Conservation (phyloP, 1,140 invertebrate genomes). For the Dendroctonus valens region DNA sequence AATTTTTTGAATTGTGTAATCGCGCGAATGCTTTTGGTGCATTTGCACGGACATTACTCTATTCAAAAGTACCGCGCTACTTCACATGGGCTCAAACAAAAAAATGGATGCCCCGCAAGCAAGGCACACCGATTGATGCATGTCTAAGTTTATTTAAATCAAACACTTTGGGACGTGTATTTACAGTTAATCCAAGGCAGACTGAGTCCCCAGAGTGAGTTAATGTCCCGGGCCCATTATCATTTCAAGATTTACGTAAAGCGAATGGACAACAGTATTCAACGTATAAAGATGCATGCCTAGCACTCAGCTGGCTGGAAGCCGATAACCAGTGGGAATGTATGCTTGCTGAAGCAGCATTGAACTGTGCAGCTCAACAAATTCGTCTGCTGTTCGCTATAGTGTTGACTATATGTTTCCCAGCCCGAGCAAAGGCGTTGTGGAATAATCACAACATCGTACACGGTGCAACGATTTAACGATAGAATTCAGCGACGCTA, state of each 20-base stretch:
- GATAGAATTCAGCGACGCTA: no score
- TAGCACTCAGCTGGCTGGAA: not conserved
- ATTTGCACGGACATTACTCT: slow-evolving; percentile 49
- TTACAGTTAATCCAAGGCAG: no score
- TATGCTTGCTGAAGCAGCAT: no score
- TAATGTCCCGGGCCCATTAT: slow-evolving; percentile 23
- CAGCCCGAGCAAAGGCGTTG: no score
- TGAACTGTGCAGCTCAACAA: no score
- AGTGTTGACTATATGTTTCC: no score
- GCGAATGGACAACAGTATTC: slow-evolving; percentile 26
- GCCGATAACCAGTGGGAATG: no score
- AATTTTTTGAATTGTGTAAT: slow-evolving; percentile 38
- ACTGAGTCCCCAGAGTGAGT: slow-evolving; percentile 25
- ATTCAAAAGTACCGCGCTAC: slow-evolving; percentile 48
- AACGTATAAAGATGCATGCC: slow-evolving; percentile 43
- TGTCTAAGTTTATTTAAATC: slow-evolving; percentile 21
- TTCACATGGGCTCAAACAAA: slow-evolving; percentile 44
- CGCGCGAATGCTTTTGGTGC: no score
- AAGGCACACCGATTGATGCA: slow-evolving; percentile 12
- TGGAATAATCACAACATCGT: no score
- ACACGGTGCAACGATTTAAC: no score
- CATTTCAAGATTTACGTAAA: slow-evolving; percentile 4
- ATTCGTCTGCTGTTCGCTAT: no score
- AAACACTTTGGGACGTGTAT: slow-evolving; percentile 17
- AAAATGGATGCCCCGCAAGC: slow-evolving; percentile 16